Evolutionary conservation across 2,888 invertebrate genomes (phyloP).

Genomic region (Sphaerophoria taeniata): DNA sequence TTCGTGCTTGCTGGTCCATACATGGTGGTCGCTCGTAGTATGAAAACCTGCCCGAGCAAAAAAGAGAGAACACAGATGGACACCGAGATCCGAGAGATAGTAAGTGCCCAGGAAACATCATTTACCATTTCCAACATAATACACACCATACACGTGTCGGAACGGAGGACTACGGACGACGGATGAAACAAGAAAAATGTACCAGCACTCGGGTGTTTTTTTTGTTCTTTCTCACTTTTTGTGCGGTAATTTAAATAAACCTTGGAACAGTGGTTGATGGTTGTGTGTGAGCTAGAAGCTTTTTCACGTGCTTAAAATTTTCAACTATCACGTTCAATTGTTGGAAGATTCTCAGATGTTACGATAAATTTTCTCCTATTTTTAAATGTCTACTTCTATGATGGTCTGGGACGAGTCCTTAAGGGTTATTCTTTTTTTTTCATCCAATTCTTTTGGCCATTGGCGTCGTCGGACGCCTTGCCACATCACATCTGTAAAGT

Average conservation of each 20-base stretch:
- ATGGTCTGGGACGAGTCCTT: constrained; percentile 1
- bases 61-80: constrained; percentile 65
- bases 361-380: constrained; percentile 64
- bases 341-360: constrained; percentile 63
- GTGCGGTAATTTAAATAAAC: constrained; percentile 60
- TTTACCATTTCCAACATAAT: constrained; percentile 63
- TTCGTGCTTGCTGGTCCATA: background rate
- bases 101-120: constrained; percentile 58
- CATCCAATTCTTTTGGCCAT: background rate
- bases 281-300: constrained; percentile 20
- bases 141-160: constrained; percentile 49
- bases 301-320: constrained; percentile 65
- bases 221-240: background rate
- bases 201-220: constrained; percentile 35
- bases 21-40: constrained; percentile 19
- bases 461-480: background rate
- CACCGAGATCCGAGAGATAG: too few species aligned
- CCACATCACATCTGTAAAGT: background rate
- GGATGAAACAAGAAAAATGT: background rate
- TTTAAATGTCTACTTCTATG: constrained; percentile 1
- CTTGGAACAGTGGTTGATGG: constrained; percentile 28
- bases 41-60: constrained; percentile 14
- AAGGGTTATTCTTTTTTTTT: background rate
- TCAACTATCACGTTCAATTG: constrained; percentile 67
- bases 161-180: constrained; percentile 25